Conservation (phyloP, 2,113 vertebrate genomes). For the Manacus vitellinus region DNA sequence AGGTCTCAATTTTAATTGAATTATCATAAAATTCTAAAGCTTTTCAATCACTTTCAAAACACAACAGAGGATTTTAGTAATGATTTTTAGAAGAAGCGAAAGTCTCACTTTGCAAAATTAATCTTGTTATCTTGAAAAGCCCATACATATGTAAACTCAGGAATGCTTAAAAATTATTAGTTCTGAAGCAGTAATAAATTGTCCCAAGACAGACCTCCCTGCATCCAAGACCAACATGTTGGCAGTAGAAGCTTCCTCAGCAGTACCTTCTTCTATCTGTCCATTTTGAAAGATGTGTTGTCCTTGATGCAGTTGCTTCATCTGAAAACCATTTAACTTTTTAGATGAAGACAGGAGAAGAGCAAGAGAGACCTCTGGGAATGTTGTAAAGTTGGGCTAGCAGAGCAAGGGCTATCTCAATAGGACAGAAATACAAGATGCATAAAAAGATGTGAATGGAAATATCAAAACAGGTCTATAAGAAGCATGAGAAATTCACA, state of each 20-base stretch:
- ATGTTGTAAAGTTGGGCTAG: background rate
- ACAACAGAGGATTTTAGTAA: accelerated
- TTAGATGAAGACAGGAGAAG: background rate
- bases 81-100: background rate
- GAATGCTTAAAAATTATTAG: background rate
- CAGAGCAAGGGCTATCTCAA: background rate
- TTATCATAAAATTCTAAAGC: background rate
- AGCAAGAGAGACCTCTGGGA: background rate
- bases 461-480: background rate
- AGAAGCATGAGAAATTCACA: background rate
- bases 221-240: background rate
- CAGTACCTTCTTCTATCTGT: background rate
- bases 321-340: background rate
- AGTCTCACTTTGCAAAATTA: background rate
- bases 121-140: background rate
- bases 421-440: accelerated
- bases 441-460: background rate
- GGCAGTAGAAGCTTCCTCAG: background rate
- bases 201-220: background rate
- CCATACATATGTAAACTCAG: background rate
- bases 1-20: background rate
- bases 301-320: background rate
- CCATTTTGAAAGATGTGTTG: background rate
- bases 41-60: background rate
- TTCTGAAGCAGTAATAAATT: background rate